Evolutionary conservation across 1,140 invertebrate species (phyloP), one percentile per base, ranked within the genome.

Genomic region (Rhyacophila brunnea): DNA sequence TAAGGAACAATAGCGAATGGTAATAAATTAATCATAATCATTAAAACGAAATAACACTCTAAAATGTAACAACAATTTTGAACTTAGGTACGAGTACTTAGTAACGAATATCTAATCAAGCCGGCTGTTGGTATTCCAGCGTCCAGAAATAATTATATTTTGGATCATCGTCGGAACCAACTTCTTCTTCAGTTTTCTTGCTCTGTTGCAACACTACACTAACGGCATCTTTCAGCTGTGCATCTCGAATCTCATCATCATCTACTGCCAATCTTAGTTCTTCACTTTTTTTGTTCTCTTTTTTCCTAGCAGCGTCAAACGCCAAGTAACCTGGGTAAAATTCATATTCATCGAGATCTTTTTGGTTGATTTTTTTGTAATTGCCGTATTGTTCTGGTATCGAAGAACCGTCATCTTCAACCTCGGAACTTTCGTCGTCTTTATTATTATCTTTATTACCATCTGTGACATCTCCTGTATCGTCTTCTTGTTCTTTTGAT

Each of bases 101-200:
- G 23, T 9, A 28, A 28, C 4, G 23, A n/a, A 5, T 28, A 28
- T 5, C 9, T 28, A 28, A 5, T 28, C 23, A 28, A 28, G 9
- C 23, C 13, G 66, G 68, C 36, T 62, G 66, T 46, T 71, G 72
- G 66, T 80, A 81, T 67, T 81, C 75, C 43, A 80, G 63, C n/a
- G 77, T 77, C 79, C 80, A 82, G 64, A 72, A 72, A 54, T 81
- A 80, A 15, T 71, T 72, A 32, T 76, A 77, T 35, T 72, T 73
- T 0, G 74, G 71, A 68, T 78, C 67, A 47, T 70, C 66, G 61
- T 68, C 69, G 60, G 70, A 69, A 54, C 73, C 66, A 17, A 71
- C 68, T 67, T 74, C 65, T 68, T 74, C 62, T 64, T 74, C 65
- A 50, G 71, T 68, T 59, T 73, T 60, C 68, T 74, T 64, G 48